Conservation (phyloP, 2,888 invertebrate species). For the Subacronicta megacephala region DNA sequence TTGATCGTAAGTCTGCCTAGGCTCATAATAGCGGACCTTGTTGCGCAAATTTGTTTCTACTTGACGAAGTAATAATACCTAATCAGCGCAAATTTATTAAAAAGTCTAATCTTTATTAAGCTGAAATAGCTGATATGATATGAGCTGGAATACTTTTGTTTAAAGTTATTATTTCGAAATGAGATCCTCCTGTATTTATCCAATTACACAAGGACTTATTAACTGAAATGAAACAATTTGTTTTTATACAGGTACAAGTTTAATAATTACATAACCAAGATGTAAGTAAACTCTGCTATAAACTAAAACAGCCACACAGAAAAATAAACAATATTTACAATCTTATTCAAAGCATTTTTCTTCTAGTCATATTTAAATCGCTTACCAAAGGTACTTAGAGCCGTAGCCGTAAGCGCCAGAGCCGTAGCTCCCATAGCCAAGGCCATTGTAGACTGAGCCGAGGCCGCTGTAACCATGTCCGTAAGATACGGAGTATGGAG, state of each 20-base stretch:
- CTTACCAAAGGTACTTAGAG: slow-evolving; percentile 69
- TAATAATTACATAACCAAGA: slow-evolving; percentile 38
- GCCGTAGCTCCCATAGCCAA: slow-evolving; percentile 17
- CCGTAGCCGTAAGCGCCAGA: slow-evolving; percentile 55
- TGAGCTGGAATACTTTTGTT: not conserved
- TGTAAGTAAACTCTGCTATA: slow-evolving; percentile 27
- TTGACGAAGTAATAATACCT: no score
- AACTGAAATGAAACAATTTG: slow-evolving; percentile 13
- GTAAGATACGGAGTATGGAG: slow-evolving; percentile 37
- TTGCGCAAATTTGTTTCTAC: not conserved
- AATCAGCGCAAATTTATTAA: no score
- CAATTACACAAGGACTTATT: not conserved
- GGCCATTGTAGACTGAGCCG: slow-evolving; percentile 20
- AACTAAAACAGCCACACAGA: slow-evolving; percentile 39
- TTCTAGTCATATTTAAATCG: not conserved
- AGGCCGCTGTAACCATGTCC: slow-evolving; percentile 30
- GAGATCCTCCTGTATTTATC: not conserved
- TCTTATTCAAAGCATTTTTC: slow-evolving; percentile 2
- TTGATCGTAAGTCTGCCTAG: not conserved
- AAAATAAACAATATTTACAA: slow-evolving; percentile 41
- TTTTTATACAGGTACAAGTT: slow-evolving; percentile 36
- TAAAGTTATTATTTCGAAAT: not conserved
- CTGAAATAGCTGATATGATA: no score
- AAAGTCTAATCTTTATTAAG: no score
- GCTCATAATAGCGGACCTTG: not conserved